phyloP scores from a whole-genome alignment of 2,113 vertebrate genomes.

The Phylloscopus trochilus region DNA sequence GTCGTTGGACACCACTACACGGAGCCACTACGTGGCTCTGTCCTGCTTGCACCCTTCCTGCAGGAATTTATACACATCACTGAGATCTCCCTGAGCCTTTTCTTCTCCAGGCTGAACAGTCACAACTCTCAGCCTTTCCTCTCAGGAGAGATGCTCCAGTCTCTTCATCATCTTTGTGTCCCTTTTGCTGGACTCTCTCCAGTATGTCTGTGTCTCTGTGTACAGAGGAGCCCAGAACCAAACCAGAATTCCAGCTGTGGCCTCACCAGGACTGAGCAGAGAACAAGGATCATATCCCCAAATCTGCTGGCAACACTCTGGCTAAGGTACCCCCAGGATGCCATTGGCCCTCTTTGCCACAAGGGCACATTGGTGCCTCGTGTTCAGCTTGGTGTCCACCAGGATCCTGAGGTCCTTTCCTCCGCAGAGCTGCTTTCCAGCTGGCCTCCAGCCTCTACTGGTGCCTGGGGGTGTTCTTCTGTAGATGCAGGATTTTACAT shows the following conservation, averaged over 20 bases:
- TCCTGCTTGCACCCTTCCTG: neutral
- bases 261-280: neutral
- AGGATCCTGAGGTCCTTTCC: neutral
- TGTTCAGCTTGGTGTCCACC: neutral
- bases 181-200: neutral
- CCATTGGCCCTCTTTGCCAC: neutral
- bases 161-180: neutral
- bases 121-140: neutral
- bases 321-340: neutral
- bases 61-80: neutral
- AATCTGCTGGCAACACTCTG: neutral
- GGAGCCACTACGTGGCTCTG: neutral
- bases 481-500: neutral
- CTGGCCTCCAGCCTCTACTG: neutral
- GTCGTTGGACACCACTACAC: neutral
- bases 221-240: neutral
- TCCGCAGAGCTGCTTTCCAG: neutral
- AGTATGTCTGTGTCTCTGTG: neutral
- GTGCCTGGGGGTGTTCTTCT: neutral
- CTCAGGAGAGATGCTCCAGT: neutral
- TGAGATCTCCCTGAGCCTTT: neutral
- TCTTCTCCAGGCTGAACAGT: neutral
- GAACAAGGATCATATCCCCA: neutral
- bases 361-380: neutral
- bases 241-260: too few relatives aligned